phyloP scores from a whole-genome alignment of 2,888 invertebrate genomes.

The Entomobrya proxima region DNA sequence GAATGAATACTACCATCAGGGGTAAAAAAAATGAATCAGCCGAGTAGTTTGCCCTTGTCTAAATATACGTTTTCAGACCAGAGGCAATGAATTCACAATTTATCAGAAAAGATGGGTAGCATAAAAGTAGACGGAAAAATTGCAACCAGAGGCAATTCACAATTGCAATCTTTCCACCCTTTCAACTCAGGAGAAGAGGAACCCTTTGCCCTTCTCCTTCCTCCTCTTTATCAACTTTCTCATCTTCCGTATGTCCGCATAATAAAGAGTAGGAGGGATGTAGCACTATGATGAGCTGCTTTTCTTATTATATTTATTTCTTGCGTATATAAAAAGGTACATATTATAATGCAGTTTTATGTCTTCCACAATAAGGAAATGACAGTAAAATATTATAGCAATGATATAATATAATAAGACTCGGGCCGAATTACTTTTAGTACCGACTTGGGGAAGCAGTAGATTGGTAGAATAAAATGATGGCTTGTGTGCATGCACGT shows the following conservation, averaged over 20 bases:
- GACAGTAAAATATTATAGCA: not conserved
- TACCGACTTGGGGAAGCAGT: not conserved
- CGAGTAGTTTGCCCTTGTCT: too few species aligned
- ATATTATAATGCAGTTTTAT: not conserved
- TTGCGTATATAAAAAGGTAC: too few species aligned
- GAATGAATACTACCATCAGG: conserved; percentile 13
- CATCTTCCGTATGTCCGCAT: not conserved
- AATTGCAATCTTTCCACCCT: conserved; percentile 5
- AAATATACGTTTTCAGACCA: not conserved
- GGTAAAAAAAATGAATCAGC: too few species aligned
- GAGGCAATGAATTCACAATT: conserved; percentile 28
- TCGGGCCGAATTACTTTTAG: not conserved
- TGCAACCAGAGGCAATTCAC: conserved; percentile 15
- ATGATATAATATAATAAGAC: not conserved
- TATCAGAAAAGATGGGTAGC: not conserved
- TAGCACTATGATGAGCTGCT: not conserved
- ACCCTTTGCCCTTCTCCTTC: not conserved
- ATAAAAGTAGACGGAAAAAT: not conserved
- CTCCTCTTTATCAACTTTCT: not conserved
- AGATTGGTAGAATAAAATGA: not conserved
- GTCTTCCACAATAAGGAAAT: not conserved
- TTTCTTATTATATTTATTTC: not conserved
- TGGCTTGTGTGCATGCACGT: conserved; percentile 19
- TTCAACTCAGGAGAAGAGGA: not conserved
- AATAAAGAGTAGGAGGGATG: not conserved